phyloP scores from a whole-genome alignment of 2,113 vertebrate genomes.

The Peromyscus maniculatus region DNA sequence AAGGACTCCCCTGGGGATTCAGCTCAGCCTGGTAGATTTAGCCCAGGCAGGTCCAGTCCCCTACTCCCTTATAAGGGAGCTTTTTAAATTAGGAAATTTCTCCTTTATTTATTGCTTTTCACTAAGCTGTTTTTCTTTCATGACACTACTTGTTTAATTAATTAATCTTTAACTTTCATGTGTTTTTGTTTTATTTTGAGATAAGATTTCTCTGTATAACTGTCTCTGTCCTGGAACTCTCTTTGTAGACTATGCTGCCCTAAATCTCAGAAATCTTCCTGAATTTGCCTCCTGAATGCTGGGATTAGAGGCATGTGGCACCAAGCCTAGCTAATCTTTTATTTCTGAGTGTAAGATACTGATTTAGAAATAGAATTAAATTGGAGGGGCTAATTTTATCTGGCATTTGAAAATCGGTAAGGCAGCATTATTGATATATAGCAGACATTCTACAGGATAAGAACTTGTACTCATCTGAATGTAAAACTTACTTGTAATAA shows the following conservation, averaged over 20 bases:
- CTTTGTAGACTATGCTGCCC: no score
- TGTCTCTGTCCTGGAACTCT: no score
- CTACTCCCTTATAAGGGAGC: neutral
- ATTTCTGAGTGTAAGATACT: neutral
- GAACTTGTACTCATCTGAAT: neutral
- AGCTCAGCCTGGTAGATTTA: no score
- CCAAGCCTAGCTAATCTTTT: neutral
- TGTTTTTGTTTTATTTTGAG: neutral
- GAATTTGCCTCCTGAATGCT: neutral
- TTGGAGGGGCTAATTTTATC: neutral
- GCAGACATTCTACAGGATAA: neutral
- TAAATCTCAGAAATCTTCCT: no score
- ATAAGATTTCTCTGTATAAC: no score
- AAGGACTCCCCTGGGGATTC: no score
- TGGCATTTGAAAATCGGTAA: neutral
- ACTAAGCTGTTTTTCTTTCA: neutral
- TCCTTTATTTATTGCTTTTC: neutral
- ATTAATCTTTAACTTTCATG: neutral
- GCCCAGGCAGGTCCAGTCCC: no score
- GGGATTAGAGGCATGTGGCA: neutral
- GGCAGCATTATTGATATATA: neutral
- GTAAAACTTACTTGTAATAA: neutral
- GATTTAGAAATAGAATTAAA: neutral
- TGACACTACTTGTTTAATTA: neutral
- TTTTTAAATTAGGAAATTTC: neutral